Conservation (phyloP, 2,113 vertebrate species). For the Eurystomus gularis region DNA sequence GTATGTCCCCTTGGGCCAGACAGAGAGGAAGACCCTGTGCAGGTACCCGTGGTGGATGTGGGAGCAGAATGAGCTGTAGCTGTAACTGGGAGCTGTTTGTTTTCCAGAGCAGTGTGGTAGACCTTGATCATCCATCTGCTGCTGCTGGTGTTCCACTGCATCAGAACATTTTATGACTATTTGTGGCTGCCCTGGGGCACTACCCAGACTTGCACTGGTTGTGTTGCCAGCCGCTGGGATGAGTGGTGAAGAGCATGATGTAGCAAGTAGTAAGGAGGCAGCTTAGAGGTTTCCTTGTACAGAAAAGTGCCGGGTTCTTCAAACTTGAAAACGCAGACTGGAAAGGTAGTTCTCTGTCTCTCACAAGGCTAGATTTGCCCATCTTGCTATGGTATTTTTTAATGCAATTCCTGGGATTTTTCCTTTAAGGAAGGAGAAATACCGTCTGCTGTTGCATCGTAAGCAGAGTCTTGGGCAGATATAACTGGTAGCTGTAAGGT, state of each 20-base stretch:
- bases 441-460: not conserved
- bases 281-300: not conserved
- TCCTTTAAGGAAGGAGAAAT: not conserved
- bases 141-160: not conserved
- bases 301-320: not conserved
- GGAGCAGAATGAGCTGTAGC: not conserved
- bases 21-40: not conserved
- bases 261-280: not conserved
- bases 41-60: accelerated
- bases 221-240: not conserved
- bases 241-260: not conserved
- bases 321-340: not conserved
- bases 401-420: not conserved
- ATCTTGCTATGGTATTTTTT: not conserved
- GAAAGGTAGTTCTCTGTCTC: not conserved
- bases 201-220: not conserved
- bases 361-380: not conserved
- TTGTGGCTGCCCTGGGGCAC: not conserved
- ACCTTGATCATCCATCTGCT: not conserved
- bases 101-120: not conserved
- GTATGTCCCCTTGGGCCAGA: not conserved
- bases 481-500: not conserved
- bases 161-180: not conserved
- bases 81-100: not conserved
- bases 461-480: not conserved